phyloP scores from a whole-genome alignment of 2,797 vertebrate species.

The Coracias cyanogaster region DNA sequence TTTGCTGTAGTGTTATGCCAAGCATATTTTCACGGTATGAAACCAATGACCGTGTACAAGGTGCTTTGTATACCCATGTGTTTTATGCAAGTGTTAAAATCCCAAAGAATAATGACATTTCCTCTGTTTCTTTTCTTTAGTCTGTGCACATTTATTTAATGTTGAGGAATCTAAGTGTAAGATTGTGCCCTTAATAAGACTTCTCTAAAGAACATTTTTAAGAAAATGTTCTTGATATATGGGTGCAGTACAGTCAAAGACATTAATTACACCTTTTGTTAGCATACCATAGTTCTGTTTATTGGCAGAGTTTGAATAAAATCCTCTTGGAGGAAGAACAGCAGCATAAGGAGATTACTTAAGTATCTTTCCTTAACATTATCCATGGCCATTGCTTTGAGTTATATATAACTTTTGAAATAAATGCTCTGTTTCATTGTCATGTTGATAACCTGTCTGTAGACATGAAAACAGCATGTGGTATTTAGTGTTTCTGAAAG shows the following conservation, averaged over 20 bases:
- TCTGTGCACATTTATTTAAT: neutral
- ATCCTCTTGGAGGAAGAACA: neutral
- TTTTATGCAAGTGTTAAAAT: neutral
- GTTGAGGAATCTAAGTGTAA: neutral
- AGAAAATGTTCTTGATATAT: neutral
- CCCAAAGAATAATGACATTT: neutral
- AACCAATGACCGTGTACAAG: neutral
- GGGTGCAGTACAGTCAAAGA: neutral
- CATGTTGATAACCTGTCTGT: neutral
- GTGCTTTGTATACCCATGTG: neutral
- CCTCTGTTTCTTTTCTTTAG: neutral
- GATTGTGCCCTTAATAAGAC: neutral
- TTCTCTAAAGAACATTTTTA: neutral
- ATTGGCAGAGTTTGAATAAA: neutral
- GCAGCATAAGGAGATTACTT: neutral
- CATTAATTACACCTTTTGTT: neutral
- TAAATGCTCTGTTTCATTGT: neutral
- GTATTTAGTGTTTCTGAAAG: neutral
- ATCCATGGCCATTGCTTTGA: neutral
- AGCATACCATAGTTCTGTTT: accelerated
- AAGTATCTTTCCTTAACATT: neutral
- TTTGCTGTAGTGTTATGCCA: neutral
- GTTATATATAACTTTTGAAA: neutral
- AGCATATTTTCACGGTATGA: neutral
- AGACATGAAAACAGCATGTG: neutral